These are phyloP conservation scores for Pangasius sanitwongsei DNA, from an alignment of 2,797 vertebrate genomes.

Conservation along the genomic window DNA sequence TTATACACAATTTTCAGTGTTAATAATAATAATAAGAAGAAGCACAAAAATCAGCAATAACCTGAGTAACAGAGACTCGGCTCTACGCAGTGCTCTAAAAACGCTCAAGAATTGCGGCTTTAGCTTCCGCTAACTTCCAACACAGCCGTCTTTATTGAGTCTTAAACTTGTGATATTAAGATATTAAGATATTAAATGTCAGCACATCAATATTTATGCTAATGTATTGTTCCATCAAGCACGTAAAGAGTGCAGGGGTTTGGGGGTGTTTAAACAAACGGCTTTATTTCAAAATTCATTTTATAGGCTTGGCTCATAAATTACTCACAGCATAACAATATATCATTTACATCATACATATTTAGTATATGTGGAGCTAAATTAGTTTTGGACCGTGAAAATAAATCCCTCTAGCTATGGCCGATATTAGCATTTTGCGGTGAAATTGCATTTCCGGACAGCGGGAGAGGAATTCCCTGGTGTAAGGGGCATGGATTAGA, in stretches of 20 bases:
- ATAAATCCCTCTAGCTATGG: slow-evolving; percentile 50
- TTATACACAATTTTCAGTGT: not conserved
- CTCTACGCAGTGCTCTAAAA: not conserved
- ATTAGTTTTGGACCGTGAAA: slow-evolving; percentile 51
- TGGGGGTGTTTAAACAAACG: slow-evolving; percentile 13
- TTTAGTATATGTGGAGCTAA: slow-evolving; percentile 50
- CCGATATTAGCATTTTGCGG: slow-evolving; percentile 49
- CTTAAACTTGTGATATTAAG: slow-evolving; percentile 25
- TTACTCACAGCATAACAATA: slow-evolving; percentile 33
- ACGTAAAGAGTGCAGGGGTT: not conserved
- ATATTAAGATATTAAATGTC: slow-evolving; percentile 39
- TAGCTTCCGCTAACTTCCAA: not conserved
- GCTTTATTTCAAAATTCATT: slow-evolving; percentile 31
- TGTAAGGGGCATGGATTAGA: slow-evolving; percentile 43
- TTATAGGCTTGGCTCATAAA: slow-evolving; percentile 27
- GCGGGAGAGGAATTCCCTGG: slow-evolving; percentile 40
- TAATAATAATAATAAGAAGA: not conserved
- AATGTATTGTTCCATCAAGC: not conserved
- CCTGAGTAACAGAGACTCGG: not conserved
- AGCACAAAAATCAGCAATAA: not conserved
- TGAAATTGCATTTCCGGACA: slow-evolving; percentile 44
- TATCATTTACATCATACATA: slow-evolving; percentile 49
- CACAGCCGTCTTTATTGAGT: not conserved
- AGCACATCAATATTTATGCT: slow-evolving; percentile 41
- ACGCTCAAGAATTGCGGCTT: not conserved